Conservation (phyloP, 2,888 invertebrate species). For the Lasiommata megera region DNA sequence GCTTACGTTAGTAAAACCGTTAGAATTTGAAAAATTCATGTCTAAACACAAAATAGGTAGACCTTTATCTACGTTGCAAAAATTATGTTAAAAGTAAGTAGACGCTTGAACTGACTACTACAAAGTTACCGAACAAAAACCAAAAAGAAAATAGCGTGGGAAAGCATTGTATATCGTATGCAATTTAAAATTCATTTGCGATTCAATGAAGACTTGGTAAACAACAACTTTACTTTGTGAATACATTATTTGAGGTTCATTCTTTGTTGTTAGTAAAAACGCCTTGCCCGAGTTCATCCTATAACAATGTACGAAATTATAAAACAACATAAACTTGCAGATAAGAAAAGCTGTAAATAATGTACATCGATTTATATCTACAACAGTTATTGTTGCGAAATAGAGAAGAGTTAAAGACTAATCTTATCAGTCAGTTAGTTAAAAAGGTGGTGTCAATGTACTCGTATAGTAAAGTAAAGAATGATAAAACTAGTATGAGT, state of each 20-base stretch:
- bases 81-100: background rate
- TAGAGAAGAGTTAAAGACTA: too few species aligned
- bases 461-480: too few species aligned
- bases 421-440: too few species aligned
- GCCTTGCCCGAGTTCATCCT: slow-evolving; percentile 8
- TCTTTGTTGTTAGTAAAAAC: slow-evolving; percentile 9
- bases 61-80: too few species aligned
- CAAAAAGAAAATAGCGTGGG: slow-evolving; percentile 22
- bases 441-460: too few species aligned
- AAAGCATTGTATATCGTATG: slow-evolving; percentile 26
- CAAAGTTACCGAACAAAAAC: slow-evolving; percentile 5
- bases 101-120: background rate
- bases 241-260: slow-evolving; percentile 13
- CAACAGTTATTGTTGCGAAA: too few species aligned
- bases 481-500: too few species aligned
- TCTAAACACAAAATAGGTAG: too few species aligned
- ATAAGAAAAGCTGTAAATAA: too few species aligned
- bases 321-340: too few species aligned
- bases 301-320: background rate
- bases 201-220: slow-evolving; percentile 32
- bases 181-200: slow-evolving; percentile 31
- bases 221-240: slow-evolving; percentile 29
- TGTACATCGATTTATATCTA: too few species aligned
- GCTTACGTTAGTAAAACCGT: background rate
- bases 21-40: too few species aligned